These are phyloP conservation scores for Omphaloscelis lunosa DNA, from an alignment of 2,888 invertebrate genomes.

Conservation along the genomic window DNA sequence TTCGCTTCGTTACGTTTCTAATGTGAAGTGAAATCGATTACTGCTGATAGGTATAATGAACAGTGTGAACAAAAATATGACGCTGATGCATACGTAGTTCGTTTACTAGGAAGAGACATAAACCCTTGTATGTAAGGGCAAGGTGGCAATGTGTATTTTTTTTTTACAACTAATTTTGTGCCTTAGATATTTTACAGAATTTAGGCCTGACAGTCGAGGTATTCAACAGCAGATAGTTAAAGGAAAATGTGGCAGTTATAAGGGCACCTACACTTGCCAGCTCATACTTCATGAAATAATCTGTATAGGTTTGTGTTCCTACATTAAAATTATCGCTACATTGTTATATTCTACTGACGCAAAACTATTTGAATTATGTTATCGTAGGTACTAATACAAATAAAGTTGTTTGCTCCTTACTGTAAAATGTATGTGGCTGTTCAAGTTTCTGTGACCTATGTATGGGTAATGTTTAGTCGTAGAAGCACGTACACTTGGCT, in stretches of 20 bases:
- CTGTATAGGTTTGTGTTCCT: slow-evolving; percentile 21
- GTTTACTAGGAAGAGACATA: background rate
- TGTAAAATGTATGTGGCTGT: slow-evolving; percentile 68
- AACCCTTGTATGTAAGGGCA: background rate
- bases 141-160: background rate
- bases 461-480: slow-evolving; percentile 33
- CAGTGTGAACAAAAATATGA: slow-evolving; percentile 5
- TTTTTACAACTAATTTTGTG: background rate
- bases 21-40: slow-evolving; percentile 28
- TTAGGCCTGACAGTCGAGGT: background rate
- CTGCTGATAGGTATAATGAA: background rate
- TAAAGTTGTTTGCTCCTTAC: slow-evolving; percentile 68
- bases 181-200: background rate
- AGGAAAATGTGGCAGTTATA: slow-evolving; percentile 10
- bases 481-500: slow-evolving; percentile 76
- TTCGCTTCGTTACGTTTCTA: slow-evolving; percentile 10
- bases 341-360: slow-evolving; percentile 75
- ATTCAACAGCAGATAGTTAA: background rate
- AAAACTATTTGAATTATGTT: slow-evolving; percentile 68
- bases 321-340: slow-evolving; percentile 43
- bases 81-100: background rate
- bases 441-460: slow-evolving; percentile 37
- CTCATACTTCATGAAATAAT: background rate
- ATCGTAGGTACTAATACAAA: slow-evolving; percentile 52
- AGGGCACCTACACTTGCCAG: background rate